Evolutionary conservation across 1,140 invertebrate species (phyloP).

Genomic region (Diuraphis noxia): DNA sequence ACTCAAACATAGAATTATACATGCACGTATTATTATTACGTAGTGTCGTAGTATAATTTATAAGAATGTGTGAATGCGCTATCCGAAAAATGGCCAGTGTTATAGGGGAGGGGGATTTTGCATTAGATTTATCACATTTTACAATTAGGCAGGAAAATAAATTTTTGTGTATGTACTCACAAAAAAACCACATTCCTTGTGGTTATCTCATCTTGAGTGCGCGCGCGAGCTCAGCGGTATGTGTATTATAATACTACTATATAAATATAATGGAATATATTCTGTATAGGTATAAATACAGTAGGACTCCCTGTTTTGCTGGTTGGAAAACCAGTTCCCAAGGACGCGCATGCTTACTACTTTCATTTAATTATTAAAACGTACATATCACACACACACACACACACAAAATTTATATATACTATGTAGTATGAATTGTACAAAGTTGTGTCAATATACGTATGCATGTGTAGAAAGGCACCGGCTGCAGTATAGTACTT

Average conservation of each 20-base stretch:
- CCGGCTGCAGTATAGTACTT: too few species aligned
- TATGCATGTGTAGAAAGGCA: background rate
- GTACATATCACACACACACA: background rate
- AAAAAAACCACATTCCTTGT: constrained; percentile 49
- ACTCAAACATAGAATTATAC: background rate
- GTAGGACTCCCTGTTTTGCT: constrained; percentile 36
- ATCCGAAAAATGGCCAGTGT: background rate
- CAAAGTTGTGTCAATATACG: background rate
- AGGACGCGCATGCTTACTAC: constrained; percentile 47
- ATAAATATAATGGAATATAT: background rate
- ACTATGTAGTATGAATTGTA: background rate
- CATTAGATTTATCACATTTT: background rate
- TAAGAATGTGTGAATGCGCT: background rate
- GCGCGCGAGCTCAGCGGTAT: background rate
- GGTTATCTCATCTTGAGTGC: constrained; percentile 48
- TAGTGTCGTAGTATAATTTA: background rate
- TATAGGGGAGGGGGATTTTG: background rate
- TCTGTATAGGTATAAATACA: background rate
- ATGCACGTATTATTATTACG: background rate
- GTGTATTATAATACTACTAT: background rate
- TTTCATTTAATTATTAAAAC: constrained; percentile 51
- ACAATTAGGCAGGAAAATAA: constrained; percentile 41
- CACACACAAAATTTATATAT: background rate
- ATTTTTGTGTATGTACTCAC: background rate
- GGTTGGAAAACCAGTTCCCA: constrained; percentile 42